Conservation (phyloP, 2,113 vertebrate genomes). For the Pseudolaguvia tuberculata region DNA sequence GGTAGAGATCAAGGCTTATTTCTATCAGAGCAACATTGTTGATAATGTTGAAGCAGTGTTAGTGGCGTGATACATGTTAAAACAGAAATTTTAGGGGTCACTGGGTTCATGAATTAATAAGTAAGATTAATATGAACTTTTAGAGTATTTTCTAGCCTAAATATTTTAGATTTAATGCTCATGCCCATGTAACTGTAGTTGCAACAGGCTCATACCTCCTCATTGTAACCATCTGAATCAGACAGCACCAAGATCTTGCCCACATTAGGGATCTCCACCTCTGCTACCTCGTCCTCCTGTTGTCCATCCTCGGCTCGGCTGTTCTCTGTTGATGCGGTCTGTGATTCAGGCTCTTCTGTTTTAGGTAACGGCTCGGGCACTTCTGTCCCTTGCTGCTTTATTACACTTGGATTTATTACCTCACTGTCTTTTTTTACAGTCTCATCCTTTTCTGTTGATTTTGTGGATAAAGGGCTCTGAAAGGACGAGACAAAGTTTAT, state of each 20-base stretch:
- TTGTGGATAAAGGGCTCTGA: conserved; percentile 18
- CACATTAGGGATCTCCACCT: conserved; percentile 94
- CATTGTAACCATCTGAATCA: conserved; percentile 92
- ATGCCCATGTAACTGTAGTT: neutral
- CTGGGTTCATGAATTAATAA: too few relatives aligned
- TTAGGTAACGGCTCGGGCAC: conserved; percentile 23
- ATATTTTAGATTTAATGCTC: neutral
- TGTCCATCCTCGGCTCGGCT: conserved; percentile 52
- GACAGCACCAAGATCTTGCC: conserved; percentile 89
- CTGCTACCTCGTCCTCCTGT: conserved; percentile 77
- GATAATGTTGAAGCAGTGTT: neutral
- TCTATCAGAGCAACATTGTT: neutral
- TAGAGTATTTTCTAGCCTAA: too few relatives aligned
- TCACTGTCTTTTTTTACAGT: conserved; percentile 1
- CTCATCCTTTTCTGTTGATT: neutral
- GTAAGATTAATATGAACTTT: neutral
- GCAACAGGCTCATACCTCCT: conserved; percentile 76
- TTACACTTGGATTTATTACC: conserved; percentile 21
- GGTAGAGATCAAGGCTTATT: neutral
- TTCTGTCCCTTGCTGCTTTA: conserved; percentile 34
- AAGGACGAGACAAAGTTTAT: neutral
- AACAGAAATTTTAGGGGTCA: neutral
- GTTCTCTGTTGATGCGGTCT: conserved; percentile 55
- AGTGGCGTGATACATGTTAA: neutral
- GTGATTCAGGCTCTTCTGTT: conserved; percentile 52